Percentiles rank a stretch among this genome's conserved stretches.
Evolutionary conservation across 2,888 invertebrate genomes (phyloP).

Genomic region (Dicranocentrus wangi): DNA sequence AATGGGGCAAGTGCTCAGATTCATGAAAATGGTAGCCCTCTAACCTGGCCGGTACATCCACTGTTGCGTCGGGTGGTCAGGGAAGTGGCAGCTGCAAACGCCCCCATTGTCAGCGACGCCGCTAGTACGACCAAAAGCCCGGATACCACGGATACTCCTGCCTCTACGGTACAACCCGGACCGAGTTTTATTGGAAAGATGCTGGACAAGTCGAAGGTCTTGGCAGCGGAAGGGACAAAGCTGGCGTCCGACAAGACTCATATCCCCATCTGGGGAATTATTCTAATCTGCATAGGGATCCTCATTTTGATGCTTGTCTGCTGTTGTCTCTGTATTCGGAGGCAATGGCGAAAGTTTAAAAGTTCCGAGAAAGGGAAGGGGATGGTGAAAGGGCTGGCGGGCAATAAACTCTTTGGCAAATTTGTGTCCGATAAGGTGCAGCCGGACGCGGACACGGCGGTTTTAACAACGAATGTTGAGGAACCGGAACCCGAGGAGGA

Average conservation of each 20-base stretch:
- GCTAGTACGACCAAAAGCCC: constrained; percentile 61
- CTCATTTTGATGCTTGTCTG: constrained; percentile 67
- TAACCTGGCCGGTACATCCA: constrained; percentile 40
- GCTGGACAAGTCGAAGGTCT: constrained; percentile 61
- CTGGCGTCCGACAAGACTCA: constrained; percentile 71
- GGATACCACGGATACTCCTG: constrained; percentile 58
- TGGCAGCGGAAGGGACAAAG: constrained; percentile 66
- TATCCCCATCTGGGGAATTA: constrained; percentile 71
- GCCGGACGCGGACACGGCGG: constrained; percentile 66
- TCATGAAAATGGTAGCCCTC: constrained; percentile 5
- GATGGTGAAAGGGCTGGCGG: constrained; percentile 66
- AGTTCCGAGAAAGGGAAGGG: constrained; percentile 70
- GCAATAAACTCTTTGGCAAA: constrained; percentile 71
- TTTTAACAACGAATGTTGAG: constrained; percentile 67
- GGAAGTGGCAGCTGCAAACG: constrained; percentile 21
- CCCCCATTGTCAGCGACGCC: constrained; percentile 40
- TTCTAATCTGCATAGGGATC: constrained; percentile 70
- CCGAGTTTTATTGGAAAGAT: constrained; percentile 64
- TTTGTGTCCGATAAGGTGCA: constrained; percentile 69
- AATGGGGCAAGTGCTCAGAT: constrained; percentile 28
- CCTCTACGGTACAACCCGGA: constrained; percentile 65
- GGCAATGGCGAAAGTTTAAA: constrained; percentile 70
- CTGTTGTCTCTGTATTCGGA: constrained; percentile 69
- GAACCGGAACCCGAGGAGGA: constrained; percentile 68
- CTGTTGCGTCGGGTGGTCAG: constrained; percentile 47